Evolutionary conservation across 2,797 vertebrate genomes (phyloP).

Genomic region (Sciaenops ocellatus): DNA sequence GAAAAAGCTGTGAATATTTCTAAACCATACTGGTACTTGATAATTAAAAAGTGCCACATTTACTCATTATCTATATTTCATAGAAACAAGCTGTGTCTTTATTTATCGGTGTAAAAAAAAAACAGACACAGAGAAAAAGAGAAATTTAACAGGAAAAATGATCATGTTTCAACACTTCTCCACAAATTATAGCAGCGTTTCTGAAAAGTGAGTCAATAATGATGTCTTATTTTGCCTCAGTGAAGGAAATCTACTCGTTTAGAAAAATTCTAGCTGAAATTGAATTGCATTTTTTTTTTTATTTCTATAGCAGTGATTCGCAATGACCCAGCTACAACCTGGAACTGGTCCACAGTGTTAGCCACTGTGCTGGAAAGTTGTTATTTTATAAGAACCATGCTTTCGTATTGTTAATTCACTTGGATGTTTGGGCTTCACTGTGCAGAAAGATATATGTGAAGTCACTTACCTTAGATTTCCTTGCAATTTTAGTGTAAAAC

Average conservation of each 20-base stretch:
- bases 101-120: not conserved
- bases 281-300: not conserved
- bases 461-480: too few relatives aligned
- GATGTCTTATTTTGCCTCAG: not conserved
- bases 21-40: not conserved
- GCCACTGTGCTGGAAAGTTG: not conserved
- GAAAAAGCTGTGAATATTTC: constrained; percentile 7
- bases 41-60: not conserved
- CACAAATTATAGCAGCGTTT: not conserved
- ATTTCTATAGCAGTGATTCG: not conserved
- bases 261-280: not conserved
- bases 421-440: not conserved
- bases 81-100: not conserved
- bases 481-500: too few relatives aligned
- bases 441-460: not conserved
- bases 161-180: not conserved
- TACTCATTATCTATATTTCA: constrained; percentile 1
- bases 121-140: not conserved
- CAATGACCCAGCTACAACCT: not conserved
- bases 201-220: not conserved
- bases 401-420: not conserved
- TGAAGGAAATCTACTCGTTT: not conserved
- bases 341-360: not conserved
- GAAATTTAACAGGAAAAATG: not conserved
- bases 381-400: not conserved